Evolutionary conservation across 2,888 invertebrate genomes (phyloP), one percentile per base, ranked within the genome.

Genomic region (Pelosia muscerda): DNA sequence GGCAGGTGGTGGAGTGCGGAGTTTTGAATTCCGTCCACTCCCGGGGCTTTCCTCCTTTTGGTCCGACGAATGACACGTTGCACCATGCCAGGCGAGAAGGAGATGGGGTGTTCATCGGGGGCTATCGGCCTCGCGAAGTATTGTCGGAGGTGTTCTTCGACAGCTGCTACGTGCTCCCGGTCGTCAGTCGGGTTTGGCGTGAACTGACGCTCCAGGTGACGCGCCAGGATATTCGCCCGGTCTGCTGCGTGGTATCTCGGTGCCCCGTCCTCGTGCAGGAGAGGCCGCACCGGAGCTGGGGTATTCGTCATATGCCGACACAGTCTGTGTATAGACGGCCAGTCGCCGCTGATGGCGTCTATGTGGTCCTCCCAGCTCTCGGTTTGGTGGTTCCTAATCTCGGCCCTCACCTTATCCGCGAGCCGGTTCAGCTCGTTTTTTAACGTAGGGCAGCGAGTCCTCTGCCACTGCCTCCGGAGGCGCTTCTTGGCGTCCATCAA

Each of bases 291-390:
- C 11, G 60, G 60, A 2, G 23, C 5, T 42, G 60, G 60, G 6
- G 23, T 25, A 23, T 23, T 42, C 5, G 60, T 1, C 3, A 60
- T 3, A 0, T 15, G 60, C 0, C 42, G 2, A 23, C 68, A 57
- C n/a, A 62, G n/a, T 8, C 26, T 15, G 19, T 61, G 57, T 3
- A 63, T 10, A 9, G 63, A 26, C 25, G 56, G 49, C 66, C 66
- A 66, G 49, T 66, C 60, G 22, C 26, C n/a, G 22, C 13, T n/a
- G 22, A 26, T 31, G 19, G 15, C 8, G 13, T 6, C 6, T 2
- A 63, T 31, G 26, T 22, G 11, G 13, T 31, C 11, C 23, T 63
- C 63, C 63, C 63, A 63, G 34, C 28, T 28, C 28, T 54, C 63
- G 15, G 63, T 4, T 22, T 15, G 11, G 54, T 63, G 55, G 3